Evolutionary conservation across 2,113 vertebrate genomes (phyloP).

Genomic region (Theropithecus gelada): DNA sequence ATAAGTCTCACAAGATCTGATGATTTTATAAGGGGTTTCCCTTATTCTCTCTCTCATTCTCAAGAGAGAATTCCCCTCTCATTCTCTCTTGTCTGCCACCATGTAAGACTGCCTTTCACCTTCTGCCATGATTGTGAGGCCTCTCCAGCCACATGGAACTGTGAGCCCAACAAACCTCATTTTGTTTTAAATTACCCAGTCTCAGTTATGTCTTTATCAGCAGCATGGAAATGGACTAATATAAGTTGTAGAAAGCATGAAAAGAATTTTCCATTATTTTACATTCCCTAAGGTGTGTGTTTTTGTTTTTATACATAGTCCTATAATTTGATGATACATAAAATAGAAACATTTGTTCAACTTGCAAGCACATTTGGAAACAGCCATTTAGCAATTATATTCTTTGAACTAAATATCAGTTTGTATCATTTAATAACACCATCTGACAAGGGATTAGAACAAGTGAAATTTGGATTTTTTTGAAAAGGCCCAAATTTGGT

Average conservation of each 20-base stretch:
- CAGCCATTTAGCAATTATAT: background rate
- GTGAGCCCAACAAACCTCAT: too few relatives aligned
- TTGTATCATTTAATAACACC: background rate
- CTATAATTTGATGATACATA: background rate
- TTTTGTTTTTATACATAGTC: background rate
- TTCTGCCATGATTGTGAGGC: too few relatives aligned
- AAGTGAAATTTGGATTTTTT: constrained; percentile 11
- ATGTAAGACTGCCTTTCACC: too few relatives aligned
- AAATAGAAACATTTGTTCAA: background rate
- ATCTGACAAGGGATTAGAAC: background rate
- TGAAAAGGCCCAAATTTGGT: constrained; percentile 15
- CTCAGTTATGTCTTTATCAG: too few relatives aligned
- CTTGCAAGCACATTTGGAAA: constrained; percentile 1
- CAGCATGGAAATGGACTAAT: too few relatives aligned
- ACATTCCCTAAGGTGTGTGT: background rate
- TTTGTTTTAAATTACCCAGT: too few relatives aligned
- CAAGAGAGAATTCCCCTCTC: too few relatives aligned
- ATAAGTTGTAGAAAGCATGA: background rate
- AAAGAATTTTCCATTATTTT: background rate
- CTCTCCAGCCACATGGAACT: too few relatives aligned
- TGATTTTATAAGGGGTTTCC: too few relatives aligned
- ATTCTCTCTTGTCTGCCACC: too few relatives aligned
- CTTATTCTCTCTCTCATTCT: too few relatives aligned
- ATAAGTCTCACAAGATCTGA: too few relatives aligned
- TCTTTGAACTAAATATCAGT: constrained; percentile 7